A percentile compares a stretch with the other conserved stretches of the same genome.
phyloP scores from a whole-genome alignment of 2,888 invertebrate species.

The Cynaeus angustus region DNA sequence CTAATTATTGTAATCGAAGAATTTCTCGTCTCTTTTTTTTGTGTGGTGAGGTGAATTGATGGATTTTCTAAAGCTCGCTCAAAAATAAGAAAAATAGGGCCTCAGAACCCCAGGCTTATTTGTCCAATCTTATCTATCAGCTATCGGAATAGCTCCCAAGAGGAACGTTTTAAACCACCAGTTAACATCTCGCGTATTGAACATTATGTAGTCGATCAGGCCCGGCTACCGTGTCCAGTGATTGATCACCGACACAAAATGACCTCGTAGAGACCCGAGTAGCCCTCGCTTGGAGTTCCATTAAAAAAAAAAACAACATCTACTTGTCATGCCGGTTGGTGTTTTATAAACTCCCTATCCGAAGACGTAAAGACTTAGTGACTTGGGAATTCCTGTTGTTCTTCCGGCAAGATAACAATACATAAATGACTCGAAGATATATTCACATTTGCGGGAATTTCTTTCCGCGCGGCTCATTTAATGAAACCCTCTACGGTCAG shows the following conservation, averaged over 20 bases:
- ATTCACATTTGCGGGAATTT: conserved; percentile 70
- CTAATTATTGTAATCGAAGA: conserved; percentile 19
- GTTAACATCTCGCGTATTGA: conserved; percentile 72
- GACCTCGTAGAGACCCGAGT: conserved; percentile 62
- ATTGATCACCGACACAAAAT: conserved; percentile 69
- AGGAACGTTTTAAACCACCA: conserved; percentile 69
- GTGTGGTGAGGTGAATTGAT: too few species aligned
- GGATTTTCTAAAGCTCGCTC: conserved; percentile 3
- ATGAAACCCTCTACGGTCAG: conserved; percentile 65
- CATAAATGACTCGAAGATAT: conserved; percentile 69
- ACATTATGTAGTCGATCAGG: conserved; percentile 69
- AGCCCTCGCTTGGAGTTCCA: conserved; percentile 60
- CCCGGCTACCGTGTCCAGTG: conserved; percentile 66
- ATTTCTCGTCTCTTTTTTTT: neutral
- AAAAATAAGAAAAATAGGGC: conserved; percentile 38
- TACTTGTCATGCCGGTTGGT: conserved; percentile 66
- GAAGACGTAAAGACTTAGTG: conserved; percentile 49
- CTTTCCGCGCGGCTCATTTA: conserved; percentile 68
- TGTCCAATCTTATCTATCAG: conserved; percentile 65
- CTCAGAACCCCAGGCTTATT: conserved; percentile 55
- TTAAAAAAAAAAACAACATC: conserved; percentile 65
- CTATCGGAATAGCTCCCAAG: conserved; percentile 67
- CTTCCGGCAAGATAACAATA: conserved; percentile 65
- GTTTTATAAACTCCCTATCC: conserved; percentile 66
- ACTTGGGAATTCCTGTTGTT: conserved; percentile 61